These are phyloP conservation scores for Chaetodon auriga DNA, from an alignment of 2,113 vertebrate species.

Conservation along the genomic window DNA sequence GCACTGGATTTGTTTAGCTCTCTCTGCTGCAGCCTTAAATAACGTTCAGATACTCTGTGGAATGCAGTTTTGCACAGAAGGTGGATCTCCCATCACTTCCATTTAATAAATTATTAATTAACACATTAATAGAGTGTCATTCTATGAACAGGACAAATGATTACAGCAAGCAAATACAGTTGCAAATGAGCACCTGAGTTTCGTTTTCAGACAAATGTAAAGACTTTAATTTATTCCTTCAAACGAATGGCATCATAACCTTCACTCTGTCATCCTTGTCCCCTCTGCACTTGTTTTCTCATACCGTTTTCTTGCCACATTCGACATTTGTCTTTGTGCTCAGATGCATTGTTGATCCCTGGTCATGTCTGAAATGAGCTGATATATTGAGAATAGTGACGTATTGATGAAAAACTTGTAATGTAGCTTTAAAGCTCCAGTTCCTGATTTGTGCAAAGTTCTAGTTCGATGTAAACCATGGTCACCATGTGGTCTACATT, in stretches of 20 bases:
- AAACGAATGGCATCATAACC: no score
- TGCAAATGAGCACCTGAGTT: no score
- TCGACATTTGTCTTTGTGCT: not conserved
- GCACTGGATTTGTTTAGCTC: not conserved
- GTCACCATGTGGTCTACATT: not conserved
- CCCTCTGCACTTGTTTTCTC: no score
- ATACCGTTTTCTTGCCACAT: not conserved
- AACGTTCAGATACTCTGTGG: not conserved
- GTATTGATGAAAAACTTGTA: not conserved
- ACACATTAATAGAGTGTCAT: no score
- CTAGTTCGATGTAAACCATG: not conserved
- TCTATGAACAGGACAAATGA: no score
- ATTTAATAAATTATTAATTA: no score
- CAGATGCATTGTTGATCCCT: not conserved
- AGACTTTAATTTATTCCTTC: no score
- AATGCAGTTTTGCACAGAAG: not conserved
- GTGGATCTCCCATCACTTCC: not conserved
- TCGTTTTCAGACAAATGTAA: no score
- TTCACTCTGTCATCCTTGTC: no score
- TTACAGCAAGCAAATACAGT: no score
- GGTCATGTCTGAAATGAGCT: not conserved
- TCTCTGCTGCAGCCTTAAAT: not conserved
- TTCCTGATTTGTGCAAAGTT: not conserved
- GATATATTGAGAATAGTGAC: not conserved
- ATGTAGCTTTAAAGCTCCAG: not conserved